A percentile compares a stretch with the other conserved stretches of the same genome.
phyloP scores from a whole-genome alignment of 2,888 invertebrate species.

The Minunthozetes semirufus region DNA sequence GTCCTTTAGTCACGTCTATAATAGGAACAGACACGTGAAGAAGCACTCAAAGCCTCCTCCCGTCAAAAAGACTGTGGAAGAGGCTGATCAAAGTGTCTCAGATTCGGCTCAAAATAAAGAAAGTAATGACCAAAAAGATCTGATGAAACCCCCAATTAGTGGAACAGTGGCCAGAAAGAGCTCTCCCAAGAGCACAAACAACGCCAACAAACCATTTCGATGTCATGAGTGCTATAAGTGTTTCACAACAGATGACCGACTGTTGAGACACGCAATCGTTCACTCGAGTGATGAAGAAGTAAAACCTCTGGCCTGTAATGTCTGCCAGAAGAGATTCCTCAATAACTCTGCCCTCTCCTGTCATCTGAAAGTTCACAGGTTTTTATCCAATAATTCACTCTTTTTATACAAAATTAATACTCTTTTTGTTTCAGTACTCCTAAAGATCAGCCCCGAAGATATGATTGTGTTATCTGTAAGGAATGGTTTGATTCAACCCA shows the following conservation, averaged over 20 bases:
- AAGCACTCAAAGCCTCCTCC: constrained; percentile 1
- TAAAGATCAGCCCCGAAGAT: constrained; percentile 45
- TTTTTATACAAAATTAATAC: not conserved
- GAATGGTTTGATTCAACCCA: constrained; percentile 61
- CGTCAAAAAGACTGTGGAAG: not conserved
- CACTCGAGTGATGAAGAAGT: constrained; percentile 60
- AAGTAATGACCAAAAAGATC: not conserved
- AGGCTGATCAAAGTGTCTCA: not conserved
- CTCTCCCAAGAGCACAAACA: not conserved
- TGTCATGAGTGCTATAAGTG: constrained; percentile 61
- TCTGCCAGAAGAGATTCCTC: constrained; percentile 61
- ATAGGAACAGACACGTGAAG: constrained; percentile 43
- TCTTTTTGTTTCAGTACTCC: constrained; percentile 32
- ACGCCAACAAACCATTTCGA: constrained; percentile 53
- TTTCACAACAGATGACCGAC: constrained; percentile 58
- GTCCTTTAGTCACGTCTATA: constrained; percentile 44
- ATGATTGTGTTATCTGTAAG: constrained; percentile 67
- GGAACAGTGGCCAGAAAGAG: constrained; percentile 11
- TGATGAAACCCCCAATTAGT: not conserved
- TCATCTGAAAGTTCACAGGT: constrained; percentile 63
- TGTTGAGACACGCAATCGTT: constrained; percentile 60
- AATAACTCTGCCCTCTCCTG: constrained; percentile 65
- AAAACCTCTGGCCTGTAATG: constrained; percentile 62
- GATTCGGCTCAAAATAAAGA: not conserved
- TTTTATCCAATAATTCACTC: constrained; percentile 37